Conservation (phyloP, 2,113 vertebrate genomes). For the Onychorhynchus coronatus region DNA sequence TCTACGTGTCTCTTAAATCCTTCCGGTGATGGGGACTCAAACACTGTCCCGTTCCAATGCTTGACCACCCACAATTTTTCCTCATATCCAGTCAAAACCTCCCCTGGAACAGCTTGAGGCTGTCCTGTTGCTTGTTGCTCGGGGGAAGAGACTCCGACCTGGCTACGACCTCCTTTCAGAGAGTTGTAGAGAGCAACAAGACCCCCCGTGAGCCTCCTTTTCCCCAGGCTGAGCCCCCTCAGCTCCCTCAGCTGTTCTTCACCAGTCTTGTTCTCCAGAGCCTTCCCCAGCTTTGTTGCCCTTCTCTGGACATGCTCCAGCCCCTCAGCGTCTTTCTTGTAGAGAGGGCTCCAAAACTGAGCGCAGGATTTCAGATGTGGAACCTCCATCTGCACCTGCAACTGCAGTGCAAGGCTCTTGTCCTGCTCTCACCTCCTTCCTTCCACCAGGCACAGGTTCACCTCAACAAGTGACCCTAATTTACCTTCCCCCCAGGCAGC, state of each 20-base stretch:
- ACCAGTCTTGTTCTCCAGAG: rapidly evolving
- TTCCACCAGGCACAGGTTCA: background rate
- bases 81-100: background rate
- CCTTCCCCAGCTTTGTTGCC: rapidly evolving
- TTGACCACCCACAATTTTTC: rapidly evolving
- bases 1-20: rapidly evolving
- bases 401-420: rapidly evolving
- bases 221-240: background rate
- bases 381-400: background rate
- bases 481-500: background rate
- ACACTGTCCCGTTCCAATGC: rapidly evolving
- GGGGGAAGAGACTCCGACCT: background rate
- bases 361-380: rapidly evolving
- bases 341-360: background rate
- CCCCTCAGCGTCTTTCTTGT: background rate
- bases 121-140: rapidly evolving
- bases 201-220: background rate
- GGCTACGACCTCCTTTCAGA: rapidly evolving
- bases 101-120: rapidly evolving
- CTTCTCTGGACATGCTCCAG: background rate
- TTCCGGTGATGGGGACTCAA: background rate
- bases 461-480: background rate
- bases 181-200: rapidly evolving
- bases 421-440: background rate
- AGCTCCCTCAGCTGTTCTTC: background rate